These are phyloP conservation scores for Perognathus longimembris DNA, from an alignment of 2,113 vertebrate genomes.

Conservation along the genomic window DNA sequence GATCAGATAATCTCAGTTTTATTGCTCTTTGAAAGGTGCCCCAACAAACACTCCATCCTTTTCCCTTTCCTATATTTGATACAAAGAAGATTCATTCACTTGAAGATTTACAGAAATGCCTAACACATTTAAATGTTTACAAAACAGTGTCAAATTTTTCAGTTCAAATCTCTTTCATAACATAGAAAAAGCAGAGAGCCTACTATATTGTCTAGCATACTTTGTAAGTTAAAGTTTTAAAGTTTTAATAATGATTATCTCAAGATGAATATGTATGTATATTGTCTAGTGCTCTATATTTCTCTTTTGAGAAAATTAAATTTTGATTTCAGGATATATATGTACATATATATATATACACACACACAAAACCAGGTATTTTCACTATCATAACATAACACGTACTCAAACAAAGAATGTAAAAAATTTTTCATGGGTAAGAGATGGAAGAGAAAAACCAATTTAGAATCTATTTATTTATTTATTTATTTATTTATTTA, in stretches of 20 bases:
- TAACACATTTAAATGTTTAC: conserved; percentile 76
- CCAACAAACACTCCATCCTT: conserved; percentile 54
- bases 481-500: too few species aligned
- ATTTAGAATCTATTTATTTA: too few species aligned
- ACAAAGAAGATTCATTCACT: conserved; percentile 49
- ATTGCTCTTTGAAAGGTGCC: conserved; percentile 75
- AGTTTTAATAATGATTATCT: conserved; percentile 54
- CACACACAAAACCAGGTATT: background rate
- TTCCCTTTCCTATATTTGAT: conserved; percentile 4
- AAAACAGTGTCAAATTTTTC: conserved; percentile 71
- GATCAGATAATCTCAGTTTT: conserved; percentile 64
- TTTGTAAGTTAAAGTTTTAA: conserved; percentile 56
- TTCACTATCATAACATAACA: background rate
- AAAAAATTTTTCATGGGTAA: conserved; percentile 46
- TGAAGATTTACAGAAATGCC: conserved; percentile 67
- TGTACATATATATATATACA: background rate
- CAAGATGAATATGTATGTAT: background rate
- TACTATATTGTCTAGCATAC: background rate
- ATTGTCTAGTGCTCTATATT: background rate
- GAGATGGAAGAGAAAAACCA: background rate
- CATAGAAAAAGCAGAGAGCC: background rate
- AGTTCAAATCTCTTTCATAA: conserved; percentile 53
- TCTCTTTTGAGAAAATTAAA: conserved; percentile 25
- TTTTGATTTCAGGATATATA: conserved; percentile 9
- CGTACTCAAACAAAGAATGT: background rate